Evolutionary conservation across 2,113 vertebrate species (phyloP).

Genomic region (Neotragus moschatus): DNA sequence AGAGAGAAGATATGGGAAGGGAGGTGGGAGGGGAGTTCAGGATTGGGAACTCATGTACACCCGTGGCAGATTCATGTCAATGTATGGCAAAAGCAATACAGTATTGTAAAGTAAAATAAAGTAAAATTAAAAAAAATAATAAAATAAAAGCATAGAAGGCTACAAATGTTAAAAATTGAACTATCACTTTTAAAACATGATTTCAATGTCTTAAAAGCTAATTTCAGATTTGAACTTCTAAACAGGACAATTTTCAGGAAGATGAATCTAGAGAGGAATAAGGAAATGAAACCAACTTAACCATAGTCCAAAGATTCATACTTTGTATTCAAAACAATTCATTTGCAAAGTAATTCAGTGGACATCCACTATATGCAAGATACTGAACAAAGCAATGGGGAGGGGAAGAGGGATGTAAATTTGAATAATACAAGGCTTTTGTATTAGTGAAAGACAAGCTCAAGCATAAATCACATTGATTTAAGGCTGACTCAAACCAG

Average conservation of each 20-base stretch:
- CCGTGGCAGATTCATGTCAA: no score
- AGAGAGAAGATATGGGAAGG: no score
- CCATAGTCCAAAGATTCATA: background rate
- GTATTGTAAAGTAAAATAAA: no score
- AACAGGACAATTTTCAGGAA: background rate
- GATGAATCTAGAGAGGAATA: background rate
- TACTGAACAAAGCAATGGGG: background rate
- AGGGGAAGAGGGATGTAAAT: background rate
- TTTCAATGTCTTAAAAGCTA: background rate
- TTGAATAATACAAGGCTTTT: background rate
- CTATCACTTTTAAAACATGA: background rate
- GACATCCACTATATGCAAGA: background rate
- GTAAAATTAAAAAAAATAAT: no score
- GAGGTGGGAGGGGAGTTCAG: no score
- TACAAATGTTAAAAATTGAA: background rate
- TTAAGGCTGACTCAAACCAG: background rate
- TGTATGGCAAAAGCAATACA: no score
- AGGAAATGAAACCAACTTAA: background rate
- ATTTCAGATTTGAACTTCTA: background rate
- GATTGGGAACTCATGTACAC: no score
- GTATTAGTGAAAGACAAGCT: background rate
- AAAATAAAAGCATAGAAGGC: background rate
- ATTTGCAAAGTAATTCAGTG: background rate
- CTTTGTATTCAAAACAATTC: conserved; percentile 4
- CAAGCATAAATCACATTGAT: background rate